Evolutionary conservation across 2,113 vertebrate genomes (phyloP).

Genomic region (Ploceus nigricollis): DNA sequence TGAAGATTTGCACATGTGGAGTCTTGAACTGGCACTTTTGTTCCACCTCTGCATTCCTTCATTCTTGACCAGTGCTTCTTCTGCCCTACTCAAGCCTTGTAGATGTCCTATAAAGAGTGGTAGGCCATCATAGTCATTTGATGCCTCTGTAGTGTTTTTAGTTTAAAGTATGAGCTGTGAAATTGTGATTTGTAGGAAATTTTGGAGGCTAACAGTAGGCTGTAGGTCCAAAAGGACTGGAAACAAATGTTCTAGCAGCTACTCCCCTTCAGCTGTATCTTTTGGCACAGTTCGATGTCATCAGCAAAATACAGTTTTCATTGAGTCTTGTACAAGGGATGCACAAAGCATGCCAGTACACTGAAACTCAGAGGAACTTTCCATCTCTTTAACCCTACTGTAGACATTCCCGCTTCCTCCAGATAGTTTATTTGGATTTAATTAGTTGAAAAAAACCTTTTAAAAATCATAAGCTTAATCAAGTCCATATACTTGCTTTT

Average conservation of each 20-base stretch:
- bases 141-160: not conserved
- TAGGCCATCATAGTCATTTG: not conserved
- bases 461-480: not conserved
- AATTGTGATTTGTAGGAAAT: not conserved
- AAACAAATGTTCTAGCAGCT: not conserved
- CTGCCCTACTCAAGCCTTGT: not conserved
- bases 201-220: not conserved
- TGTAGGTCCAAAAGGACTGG: not conserved
- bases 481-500: not conserved
- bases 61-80: not conserved
- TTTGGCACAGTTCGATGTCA: not conserved
- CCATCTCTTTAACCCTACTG: not conserved
- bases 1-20: not conserved
- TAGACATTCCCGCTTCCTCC: not conserved
- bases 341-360: not conserved
- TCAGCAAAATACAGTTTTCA: not conserved
- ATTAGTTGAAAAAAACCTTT: not conserved
- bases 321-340: not conserved
- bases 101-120: not conserved
- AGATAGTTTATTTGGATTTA: not conserved
- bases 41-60: not conserved
- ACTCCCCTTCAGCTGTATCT: not conserved
- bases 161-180: not conserved
- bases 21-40: not conserved
- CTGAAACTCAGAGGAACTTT: not conserved